Conservation (phyloP, 2,797 vertebrate species). For the Clarias pachynema region DNA sequence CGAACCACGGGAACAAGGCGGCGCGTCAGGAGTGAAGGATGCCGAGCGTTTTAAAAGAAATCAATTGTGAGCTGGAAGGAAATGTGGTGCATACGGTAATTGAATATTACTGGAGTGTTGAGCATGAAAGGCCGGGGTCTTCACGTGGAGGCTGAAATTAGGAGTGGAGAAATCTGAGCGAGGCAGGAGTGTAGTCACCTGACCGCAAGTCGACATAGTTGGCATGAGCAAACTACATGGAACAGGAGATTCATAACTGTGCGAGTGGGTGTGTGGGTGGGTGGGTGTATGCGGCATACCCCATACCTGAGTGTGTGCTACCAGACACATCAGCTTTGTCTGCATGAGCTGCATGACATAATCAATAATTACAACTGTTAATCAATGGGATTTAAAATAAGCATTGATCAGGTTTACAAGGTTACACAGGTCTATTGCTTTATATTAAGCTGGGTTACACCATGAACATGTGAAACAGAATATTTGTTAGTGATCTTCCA, state of each 20-base stretch:
- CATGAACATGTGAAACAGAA: conserved; percentile 56
- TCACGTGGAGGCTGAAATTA: not conserved
- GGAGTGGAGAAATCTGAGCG: not conserved
- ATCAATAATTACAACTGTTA: conserved; percentile 85
- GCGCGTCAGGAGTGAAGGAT: conserved; percentile 80
- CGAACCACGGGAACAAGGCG: conserved; percentile 78
- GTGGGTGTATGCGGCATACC: not conserved
- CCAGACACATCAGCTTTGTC: conserved; percentile 73
- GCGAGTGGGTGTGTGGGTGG: conserved; percentile 31
- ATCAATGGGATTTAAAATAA: conserved; percentile 84
- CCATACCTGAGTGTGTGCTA: conserved; percentile 53
- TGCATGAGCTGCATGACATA: conserved; percentile 64
- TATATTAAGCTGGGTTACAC: conserved; percentile 72
- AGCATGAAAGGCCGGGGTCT: conserved; percentile 43
- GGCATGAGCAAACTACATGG: not conserved
- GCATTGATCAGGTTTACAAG: conserved; percentile 74
- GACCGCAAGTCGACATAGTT: not conserved
- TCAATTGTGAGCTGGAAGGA: conserved; percentile 79
- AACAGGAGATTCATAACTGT: not conserved
- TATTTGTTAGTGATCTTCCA: not conserved
- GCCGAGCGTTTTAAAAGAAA: conserved; percentile 80
- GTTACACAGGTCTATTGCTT: conserved; percentile 74
- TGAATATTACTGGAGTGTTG: conserved; percentile 80
- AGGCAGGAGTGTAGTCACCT: not conserved
- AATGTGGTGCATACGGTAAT: conserved; percentile 79